These are phyloP conservation scores for Bombus consobrinus DNA, from an alignment of 1,140 invertebrate species.

Conservation along the genomic window DNA sequence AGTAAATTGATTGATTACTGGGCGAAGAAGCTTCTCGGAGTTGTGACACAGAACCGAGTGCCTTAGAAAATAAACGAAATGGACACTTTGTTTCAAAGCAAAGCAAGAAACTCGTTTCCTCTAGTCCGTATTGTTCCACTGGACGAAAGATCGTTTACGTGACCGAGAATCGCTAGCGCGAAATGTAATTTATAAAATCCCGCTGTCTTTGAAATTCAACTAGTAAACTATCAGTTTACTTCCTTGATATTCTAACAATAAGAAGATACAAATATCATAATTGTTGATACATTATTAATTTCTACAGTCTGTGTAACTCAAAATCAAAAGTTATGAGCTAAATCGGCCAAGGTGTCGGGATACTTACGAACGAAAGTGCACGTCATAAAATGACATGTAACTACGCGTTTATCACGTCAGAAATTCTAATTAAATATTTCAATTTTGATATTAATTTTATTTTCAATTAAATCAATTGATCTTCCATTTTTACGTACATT, in stretches of 20 bases:
- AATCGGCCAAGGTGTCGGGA: too few relatives aligned
- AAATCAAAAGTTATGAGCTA: too few relatives aligned
- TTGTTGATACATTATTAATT: too few relatives aligned
- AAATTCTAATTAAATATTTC: too few relatives aligned
- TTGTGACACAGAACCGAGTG: not conserved
- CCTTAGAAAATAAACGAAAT: conserved; percentile 8
- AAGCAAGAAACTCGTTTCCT: not conserved
- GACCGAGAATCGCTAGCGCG: not conserved
- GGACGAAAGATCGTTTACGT: not conserved
- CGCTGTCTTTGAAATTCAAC: not conserved
- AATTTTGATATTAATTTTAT: too few relatives aligned
- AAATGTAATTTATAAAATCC: not conserved
- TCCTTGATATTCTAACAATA: not conserved
- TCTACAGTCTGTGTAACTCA: too few relatives aligned
- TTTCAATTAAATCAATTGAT: too few relatives aligned
- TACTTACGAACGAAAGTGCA: too few relatives aligned
- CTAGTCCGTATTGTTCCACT: too few relatives aligned
- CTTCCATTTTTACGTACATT: too few relatives aligned
- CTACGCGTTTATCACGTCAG: too few relatives aligned
- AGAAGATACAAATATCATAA: not conserved
- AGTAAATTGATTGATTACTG: conserved; percentile 26
- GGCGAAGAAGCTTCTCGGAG: not conserved
- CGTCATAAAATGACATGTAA: too few relatives aligned
- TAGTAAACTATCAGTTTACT: not conserved
- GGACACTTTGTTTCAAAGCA: not conserved